These are phyloP conservation scores for Drosophila sechellia DNA, from an alignment of 1,140 invertebrate genomes.

Conservation along the genomic window DNA sequence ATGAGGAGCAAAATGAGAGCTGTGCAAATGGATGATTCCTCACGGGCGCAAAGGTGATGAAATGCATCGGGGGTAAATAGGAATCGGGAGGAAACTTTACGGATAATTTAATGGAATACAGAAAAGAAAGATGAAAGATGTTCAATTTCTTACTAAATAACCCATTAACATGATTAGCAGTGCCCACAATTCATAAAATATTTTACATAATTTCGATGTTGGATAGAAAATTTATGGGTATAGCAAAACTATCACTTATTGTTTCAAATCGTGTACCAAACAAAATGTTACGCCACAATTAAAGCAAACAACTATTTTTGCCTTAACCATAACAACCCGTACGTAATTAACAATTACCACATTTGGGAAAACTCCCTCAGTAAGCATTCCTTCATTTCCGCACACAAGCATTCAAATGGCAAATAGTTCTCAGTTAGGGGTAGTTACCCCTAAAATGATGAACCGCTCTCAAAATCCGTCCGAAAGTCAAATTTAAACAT, in stretches of 20 bases:
- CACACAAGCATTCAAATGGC: slow-evolving; percentile 10
- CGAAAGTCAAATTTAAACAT: slow-evolving; percentile 40
- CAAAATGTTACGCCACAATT: no score
- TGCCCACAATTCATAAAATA: no score
- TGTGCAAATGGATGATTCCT: background rate
- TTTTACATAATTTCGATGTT: no score
- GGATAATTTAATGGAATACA: background rate
- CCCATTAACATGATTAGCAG: background rate
- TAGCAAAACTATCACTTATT: no score
- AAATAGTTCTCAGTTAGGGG: slow-evolving; percentile 18
- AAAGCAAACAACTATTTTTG: no score
- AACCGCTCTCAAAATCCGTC: slow-evolving; percentile 14
- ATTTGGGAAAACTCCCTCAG: background rate
- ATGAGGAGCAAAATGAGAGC: background rate
- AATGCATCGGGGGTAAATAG: background rate
- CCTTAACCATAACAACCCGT: background rate
- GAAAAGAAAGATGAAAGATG: background rate
- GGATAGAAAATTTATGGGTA: background rate
- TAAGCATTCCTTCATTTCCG: slow-evolving; percentile 1
- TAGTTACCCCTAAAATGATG: slow-evolving; percentile 3
- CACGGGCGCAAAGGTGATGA: slow-evolving; percentile 1
- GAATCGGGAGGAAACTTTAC: slow-evolving; percentile 4
- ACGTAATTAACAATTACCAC: slow-evolving; percentile 1
- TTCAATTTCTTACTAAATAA: background rate
- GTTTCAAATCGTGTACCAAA: no score